Percentiles rank a stretch among this genome's conserved stretches.
phyloP scores from a whole-genome alignment of 2,888 invertebrate species.

The Cataglyphis livida region DNA sequence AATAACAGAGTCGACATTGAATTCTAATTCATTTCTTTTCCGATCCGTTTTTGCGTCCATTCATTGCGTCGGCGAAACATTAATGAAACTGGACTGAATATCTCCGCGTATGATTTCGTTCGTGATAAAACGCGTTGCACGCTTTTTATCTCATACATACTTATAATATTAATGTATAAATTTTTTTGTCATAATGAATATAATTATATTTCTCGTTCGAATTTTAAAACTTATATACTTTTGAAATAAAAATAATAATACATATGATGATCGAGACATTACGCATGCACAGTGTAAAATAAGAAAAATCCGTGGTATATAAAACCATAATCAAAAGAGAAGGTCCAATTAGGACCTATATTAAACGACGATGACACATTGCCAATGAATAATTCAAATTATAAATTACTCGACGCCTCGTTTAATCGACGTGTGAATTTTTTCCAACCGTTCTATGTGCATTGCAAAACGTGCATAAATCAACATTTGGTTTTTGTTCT shows the following conservation, averaged over 20 bases:
- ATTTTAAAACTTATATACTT: slow-evolving; percentile 2
- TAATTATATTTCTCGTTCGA: not conserved
- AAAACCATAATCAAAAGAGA: not conserved
- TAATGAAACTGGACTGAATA: not conserved
- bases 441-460: not conserved
- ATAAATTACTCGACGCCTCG: slow-evolving; percentile 1
- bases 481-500: slow-evolving; percentile 10
- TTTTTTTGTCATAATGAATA: not conserved
- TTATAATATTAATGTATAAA: not conserved
- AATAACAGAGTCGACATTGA: slow-evolving; percentile 30
- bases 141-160: not conserved
- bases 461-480: slow-evolving; percentile 4
- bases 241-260: not conserved
- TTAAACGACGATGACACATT: not conserved
- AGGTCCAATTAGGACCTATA: not conserved
- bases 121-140: not conserved
- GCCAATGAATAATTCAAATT: slow-evolving; percentile 11
- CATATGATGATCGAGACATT: not conserved
- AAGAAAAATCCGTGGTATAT: not conserved
- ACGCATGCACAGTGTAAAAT: not conserved
- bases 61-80: not conserved
- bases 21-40: slow-evolving; percentile 18
- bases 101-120: not conserved
- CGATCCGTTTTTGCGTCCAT: not conserved
- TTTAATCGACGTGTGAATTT: not conserved